Base-by-base conservation (phyloP, 2,113 vertebrate species). In the Oryzias woworae region DNA sequence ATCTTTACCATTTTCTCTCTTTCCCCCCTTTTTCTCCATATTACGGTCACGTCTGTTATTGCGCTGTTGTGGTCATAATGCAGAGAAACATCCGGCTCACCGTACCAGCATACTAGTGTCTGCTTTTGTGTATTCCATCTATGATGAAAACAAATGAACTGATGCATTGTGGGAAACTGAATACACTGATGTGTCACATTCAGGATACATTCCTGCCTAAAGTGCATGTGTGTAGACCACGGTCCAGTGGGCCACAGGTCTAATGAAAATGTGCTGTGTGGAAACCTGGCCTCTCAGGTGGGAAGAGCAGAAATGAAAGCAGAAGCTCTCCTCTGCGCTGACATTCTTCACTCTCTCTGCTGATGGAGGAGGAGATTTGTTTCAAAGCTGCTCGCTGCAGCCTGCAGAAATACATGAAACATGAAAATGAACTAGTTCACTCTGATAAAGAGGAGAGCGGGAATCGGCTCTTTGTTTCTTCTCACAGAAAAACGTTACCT, bases 361-460 rank as follows among this genome's bases (percentile, higher is more conserved):
- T 69, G 73, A 80, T 82, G 50, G 78, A 69, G 76, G 69, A 10
- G 53, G 48, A 78, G 62, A 51, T 78, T 71, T 46, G 76, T 51
- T 58, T 56, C 54, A 14, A 60, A 74, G 73, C 68, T 77, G 62
- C 57, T 63, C 69, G 64, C 46, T 15, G 66, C 71, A 18, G 61
- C 53, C 48, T 53, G 65, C 56, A 46, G 48, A 73, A 75, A 87
- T 80, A 68, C 85, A 87, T 87, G 81, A 76, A 84, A 85, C 61
- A 67, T 81, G 77, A 84, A 63, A 54, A 70, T 6, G 76, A 82
- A 60, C 67, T 46, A 64, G 78, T 78, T 80, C 63, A 10, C 18
- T 1, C 50, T 24, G 52, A 45, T 51, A 41, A 48, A 16, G 62
- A 60, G 0, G 0, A 54, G 0, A 0, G 28, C 24, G 62, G 69